Percentiles rank a stretch among this genome's conserved stretches.
These are phyloP conservation scores for Numida meleagris DNA, from an alignment of 2,113 vertebrate genomes.

Conservation along the genomic window DNA sequence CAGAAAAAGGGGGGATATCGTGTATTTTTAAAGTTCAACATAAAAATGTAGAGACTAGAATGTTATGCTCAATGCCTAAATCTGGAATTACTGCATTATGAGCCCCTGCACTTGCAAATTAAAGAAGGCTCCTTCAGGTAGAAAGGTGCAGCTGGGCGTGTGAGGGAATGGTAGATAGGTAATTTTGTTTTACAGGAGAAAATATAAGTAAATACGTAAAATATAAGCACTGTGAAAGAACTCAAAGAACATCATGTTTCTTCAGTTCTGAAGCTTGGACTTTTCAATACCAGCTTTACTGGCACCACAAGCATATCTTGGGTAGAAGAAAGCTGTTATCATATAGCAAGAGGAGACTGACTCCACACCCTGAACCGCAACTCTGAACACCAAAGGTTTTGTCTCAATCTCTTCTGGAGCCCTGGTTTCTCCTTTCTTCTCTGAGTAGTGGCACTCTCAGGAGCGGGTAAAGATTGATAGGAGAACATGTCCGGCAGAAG, in stretches of 20 bases:
- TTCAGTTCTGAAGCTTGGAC: not conserved
- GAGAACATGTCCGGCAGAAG: not conserved
- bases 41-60: not conserved
- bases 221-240: not conserved
- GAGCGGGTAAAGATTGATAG: not conserved
- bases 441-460: not conserved
- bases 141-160: not conserved
- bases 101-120: not conserved
- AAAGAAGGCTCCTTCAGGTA: not conserved
- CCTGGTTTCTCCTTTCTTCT: not conserved
- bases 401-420: not conserved
- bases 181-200: not conserved
- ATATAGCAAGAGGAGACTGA: not conserved
- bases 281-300: not conserved
- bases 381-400: not conserved
- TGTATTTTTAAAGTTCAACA: not conserved
- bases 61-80: not conserved
- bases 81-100: not conserved
- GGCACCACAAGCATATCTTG: too few relatives aligned
- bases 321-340: not conserved
- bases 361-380: not conserved
- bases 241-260: not conserved
- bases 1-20: not conserved
- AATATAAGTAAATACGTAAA: not conserved
- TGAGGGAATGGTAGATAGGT: not conserved